A percentile compares a stretch with the other conserved stretches of the same genome.
phyloP scores from a whole-genome alignment of 2,113 vertebrate species.

The Pionites leucogaster region DNA sequence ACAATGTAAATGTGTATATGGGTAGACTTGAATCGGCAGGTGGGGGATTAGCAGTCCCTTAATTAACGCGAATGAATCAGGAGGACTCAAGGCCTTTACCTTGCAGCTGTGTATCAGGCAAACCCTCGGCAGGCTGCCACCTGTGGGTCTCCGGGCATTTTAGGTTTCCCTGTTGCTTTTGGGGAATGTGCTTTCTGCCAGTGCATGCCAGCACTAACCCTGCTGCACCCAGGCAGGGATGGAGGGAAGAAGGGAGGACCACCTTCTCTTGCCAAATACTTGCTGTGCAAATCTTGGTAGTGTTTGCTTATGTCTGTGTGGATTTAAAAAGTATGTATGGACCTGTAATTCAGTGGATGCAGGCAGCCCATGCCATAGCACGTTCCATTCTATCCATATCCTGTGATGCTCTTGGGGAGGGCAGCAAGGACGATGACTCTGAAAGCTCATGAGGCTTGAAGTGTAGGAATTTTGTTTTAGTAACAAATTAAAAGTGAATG shows the following conservation, averaged over 20 bases:
- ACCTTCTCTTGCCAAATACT: not conserved
- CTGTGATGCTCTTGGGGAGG: fast-evolving
- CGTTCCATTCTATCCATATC: fast-evolving
- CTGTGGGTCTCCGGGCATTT: not conserved
- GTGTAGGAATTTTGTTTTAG: not conserved
- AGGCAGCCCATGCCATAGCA: not conserved
- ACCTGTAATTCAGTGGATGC: not conserved
- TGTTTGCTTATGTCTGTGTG: not conserved
- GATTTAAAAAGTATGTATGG: not conserved
- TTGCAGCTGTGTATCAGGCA: not conserved
- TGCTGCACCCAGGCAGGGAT: not conserved
- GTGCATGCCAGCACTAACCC: not conserved
- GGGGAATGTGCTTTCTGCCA: not conserved
- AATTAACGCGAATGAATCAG: not conserved
- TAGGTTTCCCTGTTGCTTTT: not conserved
- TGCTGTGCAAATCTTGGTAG: not conserved
- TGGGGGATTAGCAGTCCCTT: not conserved
- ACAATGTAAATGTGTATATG: not conserved
- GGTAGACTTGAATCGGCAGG: not conserved
- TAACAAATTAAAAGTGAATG: not conserved
- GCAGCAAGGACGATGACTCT: fast-evolving
- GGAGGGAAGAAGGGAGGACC: not conserved
- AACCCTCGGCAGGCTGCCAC: not conserved
- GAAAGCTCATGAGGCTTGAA: not conserved
- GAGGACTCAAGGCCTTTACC: not conserved